Percentiles rank a stretch among this genome's conserved stretches.
Evolutionary conservation across 2,797 vertebrate genomes (phyloP).

Genomic region (Chiropotes sagulatus): DNA sequence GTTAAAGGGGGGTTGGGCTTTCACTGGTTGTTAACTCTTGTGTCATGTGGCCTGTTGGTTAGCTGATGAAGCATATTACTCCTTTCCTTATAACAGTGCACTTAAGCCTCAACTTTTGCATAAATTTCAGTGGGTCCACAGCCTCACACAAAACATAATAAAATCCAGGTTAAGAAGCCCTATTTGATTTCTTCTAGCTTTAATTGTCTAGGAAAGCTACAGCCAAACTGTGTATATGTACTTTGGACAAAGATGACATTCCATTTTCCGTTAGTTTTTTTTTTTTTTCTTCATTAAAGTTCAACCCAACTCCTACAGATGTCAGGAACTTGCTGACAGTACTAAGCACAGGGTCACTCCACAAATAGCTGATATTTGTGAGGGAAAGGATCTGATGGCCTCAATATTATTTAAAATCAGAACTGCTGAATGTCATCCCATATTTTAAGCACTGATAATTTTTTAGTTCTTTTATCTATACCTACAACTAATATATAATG

Average conservation of each 20-base stretch:
- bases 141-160: background rate
- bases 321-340: background rate
- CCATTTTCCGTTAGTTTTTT: background rate
- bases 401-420: background rate
- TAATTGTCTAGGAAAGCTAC: background rate
- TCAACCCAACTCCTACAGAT: background rate
- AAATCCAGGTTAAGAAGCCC: background rate
- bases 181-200: background rate
- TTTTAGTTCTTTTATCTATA: background rate
- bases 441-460: background rate
- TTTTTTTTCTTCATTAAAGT: background rate
- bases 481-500: slow-evolving; percentile 4
- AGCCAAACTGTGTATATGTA: background rate
- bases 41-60: background rate
- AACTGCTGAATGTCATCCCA: background rate
- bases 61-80: background rate
- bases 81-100: background rate
- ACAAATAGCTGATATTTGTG: slow-evolving; percentile 3
- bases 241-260: background rate
- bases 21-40: background rate
- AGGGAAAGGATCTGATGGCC: background rate
- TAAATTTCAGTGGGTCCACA: background rate
- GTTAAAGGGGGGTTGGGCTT: background rate
- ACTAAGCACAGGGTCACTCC: background rate
- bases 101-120: background rate